phyloP scores from a whole-genome alignment of 2,797 vertebrate genomes.

The Rachycentron canadum region DNA sequence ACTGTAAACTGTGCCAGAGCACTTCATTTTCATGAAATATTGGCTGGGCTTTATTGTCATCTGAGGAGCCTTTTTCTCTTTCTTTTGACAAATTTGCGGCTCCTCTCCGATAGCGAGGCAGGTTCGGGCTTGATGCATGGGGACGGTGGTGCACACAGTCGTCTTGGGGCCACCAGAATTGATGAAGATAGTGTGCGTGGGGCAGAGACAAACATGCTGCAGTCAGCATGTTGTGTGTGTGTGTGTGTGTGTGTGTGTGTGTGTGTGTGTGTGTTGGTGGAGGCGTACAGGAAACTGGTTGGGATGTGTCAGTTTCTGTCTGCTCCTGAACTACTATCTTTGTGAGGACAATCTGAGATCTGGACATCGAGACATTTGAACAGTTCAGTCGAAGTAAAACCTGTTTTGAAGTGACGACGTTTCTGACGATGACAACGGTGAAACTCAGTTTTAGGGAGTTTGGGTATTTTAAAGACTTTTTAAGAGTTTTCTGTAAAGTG shows the following conservation, averaged over 20 bases:
- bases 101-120: constrained; percentile 82
- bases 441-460: not conserved
- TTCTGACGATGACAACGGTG: too few species aligned
- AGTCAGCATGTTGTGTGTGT: constrained; percentile 80
- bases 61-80: constrained; percentile 77
- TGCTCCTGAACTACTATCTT: not conserved
- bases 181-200: constrained; percentile 89
- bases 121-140: constrained; percentile 90
- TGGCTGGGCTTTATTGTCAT: constrained; percentile 90
- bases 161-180: constrained; percentile 90
- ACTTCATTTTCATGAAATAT: constrained; percentile 98
- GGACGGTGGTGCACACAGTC: constrained; percentile 82
- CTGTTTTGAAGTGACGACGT: not conserved
- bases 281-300: constrained; percentile 17
- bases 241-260: constrained; percentile 35
- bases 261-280: constrained; percentile 12
- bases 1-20: constrained; percentile 90
- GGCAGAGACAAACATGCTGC: constrained; percentile 90
- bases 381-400: not conserved
- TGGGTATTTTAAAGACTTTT: not conserved
- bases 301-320: constrained; percentile 37
- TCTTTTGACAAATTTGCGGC: constrained; percentile 92
- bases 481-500: not conserved
- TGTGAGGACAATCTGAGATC: not conserved
- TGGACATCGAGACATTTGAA: not conserved